These are phyloP conservation scores for Epinephelus awoara DNA, from an alignment of 2,797 vertebrate species.

Conservation along the genomic window DNA sequence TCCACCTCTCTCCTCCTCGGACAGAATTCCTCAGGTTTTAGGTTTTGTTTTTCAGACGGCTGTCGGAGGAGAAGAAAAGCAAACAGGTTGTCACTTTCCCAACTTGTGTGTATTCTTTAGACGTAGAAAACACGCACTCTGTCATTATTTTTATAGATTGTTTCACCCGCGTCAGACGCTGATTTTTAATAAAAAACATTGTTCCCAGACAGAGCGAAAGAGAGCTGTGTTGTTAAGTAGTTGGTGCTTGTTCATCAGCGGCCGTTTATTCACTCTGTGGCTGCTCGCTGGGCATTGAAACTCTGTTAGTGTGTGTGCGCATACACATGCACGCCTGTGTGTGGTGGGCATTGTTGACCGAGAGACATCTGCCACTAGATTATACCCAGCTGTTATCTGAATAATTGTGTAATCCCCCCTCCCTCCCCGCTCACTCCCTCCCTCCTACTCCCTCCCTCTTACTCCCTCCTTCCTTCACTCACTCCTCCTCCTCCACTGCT, in stretches of 20 bases:
- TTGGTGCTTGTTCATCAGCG: conserved; percentile 31
- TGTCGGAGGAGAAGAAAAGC: conserved; percentile 58
- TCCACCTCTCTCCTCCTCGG: conserved; percentile 55
- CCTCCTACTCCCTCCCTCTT: not conserved
- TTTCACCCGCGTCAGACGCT: conserved; percentile 12
- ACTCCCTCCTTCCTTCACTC: conserved; percentile 36
- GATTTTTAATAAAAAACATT: not conserved
- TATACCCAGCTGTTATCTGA: conserved; percentile 91
- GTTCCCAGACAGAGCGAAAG: conserved; percentile 27
- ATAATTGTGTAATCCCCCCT: conserved; percentile 87
- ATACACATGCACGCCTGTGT: conserved; percentile 65
- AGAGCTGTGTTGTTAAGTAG: conserved; percentile 29
- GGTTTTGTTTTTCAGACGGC: conserved; percentile 70
- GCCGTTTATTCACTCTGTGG: conserved; percentile 23
- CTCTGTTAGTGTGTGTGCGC: conserved; percentile 55
- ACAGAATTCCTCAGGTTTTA: conserved; percentile 77
- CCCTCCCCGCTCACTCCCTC: conserved; percentile 15
- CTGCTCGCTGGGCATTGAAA: conserved; percentile 56
- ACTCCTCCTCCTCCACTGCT: conserved; percentile 43
- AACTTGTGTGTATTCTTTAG: conserved; percentile 24
- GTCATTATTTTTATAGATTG: conserved; percentile 39
- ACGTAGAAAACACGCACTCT: not conserved
- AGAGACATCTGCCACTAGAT: conserved; percentile 90
- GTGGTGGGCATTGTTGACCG: conserved; percentile 88
- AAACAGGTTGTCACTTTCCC: conserved; percentile 67